Conservation (phyloP, 1,140 invertebrate genomes). For the Pogonus chalceus region DNA sequence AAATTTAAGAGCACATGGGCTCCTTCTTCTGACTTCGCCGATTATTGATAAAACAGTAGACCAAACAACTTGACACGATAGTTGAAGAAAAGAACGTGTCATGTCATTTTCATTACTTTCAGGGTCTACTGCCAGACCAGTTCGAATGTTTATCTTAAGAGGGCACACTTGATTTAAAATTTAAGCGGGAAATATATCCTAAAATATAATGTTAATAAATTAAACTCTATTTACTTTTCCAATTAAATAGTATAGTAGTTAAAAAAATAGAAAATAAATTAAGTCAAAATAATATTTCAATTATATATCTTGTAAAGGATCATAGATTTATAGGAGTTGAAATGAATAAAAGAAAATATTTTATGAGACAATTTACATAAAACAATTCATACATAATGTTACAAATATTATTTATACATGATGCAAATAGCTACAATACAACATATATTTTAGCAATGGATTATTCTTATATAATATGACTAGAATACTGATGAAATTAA, state of each 20-base stretch:
- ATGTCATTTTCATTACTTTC: background rate
- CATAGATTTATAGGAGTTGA: no score
- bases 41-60: slow-evolving; percentile 3
- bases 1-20: background rate
- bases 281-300: no score
- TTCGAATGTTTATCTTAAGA: background rate
- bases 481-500: slow-evolving; percentile 37
- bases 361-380: slow-evolving; percentile 7
- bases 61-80: background rate
- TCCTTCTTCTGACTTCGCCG: background rate
- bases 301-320: background rate
- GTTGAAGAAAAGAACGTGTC: background rate
- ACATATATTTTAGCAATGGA: background rate
- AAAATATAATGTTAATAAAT: background rate
- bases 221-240: background rate
- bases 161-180: background rate
- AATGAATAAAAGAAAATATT: background rate
- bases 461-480: slow-evolving; percentile 20
- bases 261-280: no score
- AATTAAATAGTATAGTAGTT: no score
- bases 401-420: slow-evolving; percentile 4
- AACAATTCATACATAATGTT: slow-evolving; percentile 5
- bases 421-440: slow-evolving; percentile 4
- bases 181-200: background rate
- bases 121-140: background rate